Base-by-base conservation (phyloP, 2,888 invertebrate genomes). In the Platerodrilus igneus region DNA sequence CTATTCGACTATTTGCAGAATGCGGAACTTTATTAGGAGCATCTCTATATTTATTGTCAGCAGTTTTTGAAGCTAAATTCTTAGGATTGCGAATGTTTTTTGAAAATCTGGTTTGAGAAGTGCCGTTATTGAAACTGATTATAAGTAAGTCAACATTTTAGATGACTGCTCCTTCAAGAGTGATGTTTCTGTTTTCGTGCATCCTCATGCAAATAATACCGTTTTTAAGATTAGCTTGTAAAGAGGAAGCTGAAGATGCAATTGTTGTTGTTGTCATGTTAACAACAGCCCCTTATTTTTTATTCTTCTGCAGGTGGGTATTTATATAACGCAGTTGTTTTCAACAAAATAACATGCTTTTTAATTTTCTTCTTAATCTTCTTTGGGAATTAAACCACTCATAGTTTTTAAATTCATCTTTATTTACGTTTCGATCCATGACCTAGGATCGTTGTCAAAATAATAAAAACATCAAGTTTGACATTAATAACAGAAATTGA, bases 151-250 rank as follows among this genome's bases (percentile, higher is more conserved):
- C 9, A 14, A 21, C 14, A 47, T 67, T 69, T 22, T 62, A 90
- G 88, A 84, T 81, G 77, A 87, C 87, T 1, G 88, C 88, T 5
- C 92, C 92, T 1, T 86, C 87, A 2, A 75, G 97, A 51, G 90
- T 95, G 0, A 86, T 97, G 84, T 97, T 96, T 67, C 75, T 96
- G 38, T 79, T 92, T 60, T 94, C 97, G 0, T 95, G 95, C 59
- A 77, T 88, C 35, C 74, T 96, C 43, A 86, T 95, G 76, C 73
- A 93, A 62, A 72, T 82, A 8, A 81, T 95, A 64, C 89, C 95
- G 7, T 83, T 87, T 42, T 67, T 96, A 33, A 73, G 97, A 42
- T 71, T 94, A 10, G 77, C 84, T 45, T 97, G 96, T 58, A 76
- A 82, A 13, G 85, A 89, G 38, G 84, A 86, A 64, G 79, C 84